These are phyloP conservation scores for Drosophila nebulosa DNA, from an alignment of 1,140 invertebrate species.

Conservation along the genomic window DNA sequence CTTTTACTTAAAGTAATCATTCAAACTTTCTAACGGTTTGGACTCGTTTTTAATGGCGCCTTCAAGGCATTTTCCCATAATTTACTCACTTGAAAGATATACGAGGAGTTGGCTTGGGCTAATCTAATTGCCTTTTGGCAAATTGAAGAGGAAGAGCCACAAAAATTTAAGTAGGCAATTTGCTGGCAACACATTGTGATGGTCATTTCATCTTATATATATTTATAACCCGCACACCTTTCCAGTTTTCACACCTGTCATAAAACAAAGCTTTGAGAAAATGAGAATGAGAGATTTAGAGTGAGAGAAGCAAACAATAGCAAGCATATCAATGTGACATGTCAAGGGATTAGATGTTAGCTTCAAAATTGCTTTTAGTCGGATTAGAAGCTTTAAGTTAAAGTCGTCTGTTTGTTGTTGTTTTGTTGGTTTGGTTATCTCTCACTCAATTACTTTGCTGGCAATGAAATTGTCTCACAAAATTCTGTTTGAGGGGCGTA, in stretches of 20 bases:
- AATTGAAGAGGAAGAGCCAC: not conserved
- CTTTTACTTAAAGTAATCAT: constrained; percentile 5
- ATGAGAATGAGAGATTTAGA: not conserved
- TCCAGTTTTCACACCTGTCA: constrained; percentile 54
- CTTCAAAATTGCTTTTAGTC: constrained; percentile 57
- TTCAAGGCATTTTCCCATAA: not conserved
- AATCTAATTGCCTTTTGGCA: not conserved
- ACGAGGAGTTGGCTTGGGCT: not conserved
- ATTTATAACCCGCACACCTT: constrained; percentile 47
- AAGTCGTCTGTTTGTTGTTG: constrained; percentile 39
- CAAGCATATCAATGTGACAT: constrained; percentile 53
- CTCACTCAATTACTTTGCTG: constrained; percentile 57
- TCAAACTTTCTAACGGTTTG: constrained; percentile 26
- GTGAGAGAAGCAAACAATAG: constrained; percentile 4
- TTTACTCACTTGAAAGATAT: not conserved
- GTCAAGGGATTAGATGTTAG: constrained; percentile 44
- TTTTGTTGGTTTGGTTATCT: constrained; percentile 43
- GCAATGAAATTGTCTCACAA: constrained; percentile 65
- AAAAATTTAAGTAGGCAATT: constrained; percentile 6
- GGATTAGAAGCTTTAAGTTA: constrained; percentile 63
- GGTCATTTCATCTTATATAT: constrained; percentile 21
- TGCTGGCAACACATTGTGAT: not conserved
- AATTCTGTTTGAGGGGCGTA: not conserved
- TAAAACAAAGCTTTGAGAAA: constrained; percentile 46
- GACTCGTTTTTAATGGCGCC: constrained; percentile 19